Evolutionary conservation across 2,888 invertebrate genomes (phyloP), one percentile per base, ranked within the genome.

Genomic region (Theretra japonica): DNA sequence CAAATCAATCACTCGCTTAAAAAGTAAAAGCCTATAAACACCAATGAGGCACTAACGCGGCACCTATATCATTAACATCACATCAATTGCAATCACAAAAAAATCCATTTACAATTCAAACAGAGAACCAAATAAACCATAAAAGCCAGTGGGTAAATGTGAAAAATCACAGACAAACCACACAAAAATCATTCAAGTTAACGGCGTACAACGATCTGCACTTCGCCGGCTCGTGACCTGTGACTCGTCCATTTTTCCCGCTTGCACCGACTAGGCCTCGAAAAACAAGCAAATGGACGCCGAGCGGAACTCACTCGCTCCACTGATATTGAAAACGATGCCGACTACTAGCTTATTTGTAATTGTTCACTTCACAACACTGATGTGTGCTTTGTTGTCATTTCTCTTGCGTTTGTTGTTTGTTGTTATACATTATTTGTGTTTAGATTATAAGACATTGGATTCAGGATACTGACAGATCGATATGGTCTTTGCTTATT

Each of bases 131-230:
- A 85, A 84, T 84, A 85, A 85, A 86, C 75, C 76, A 78, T 76
- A 78, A 81, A 76, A 76, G 78, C 80, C 77, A 74, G 73, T 77
- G 80, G 80, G 79, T 78, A 81, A 80, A 87, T 80, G 86, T 88
- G 86, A 88, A 87, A 89, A 86, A 87, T 87, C 83, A 82, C 85
- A 80, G 84, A 87, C 88, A 88, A 88, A 88, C 87, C 88, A 83
- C 86, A 86, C 83, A 83, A 83, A 84, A 88, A 90, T 90, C 89
- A 89, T 86, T 90, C 88, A 88, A 88, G 86, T 88, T 90, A 90
- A 89, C 90, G 86, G 84, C 84, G 81, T 88, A 90, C 90, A 90
- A 77, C 86, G 89, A 86, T 89, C 84, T 86, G 89, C 90, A 89
- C 90, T 90, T 83, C 81, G 82, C 75, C 75, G 77, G 79, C 82